These are phyloP conservation scores for Diabrotica undecimpunctata DNA, from an alignment of 1,140 invertebrate genomes.

Conservation along the genomic window DNA sequence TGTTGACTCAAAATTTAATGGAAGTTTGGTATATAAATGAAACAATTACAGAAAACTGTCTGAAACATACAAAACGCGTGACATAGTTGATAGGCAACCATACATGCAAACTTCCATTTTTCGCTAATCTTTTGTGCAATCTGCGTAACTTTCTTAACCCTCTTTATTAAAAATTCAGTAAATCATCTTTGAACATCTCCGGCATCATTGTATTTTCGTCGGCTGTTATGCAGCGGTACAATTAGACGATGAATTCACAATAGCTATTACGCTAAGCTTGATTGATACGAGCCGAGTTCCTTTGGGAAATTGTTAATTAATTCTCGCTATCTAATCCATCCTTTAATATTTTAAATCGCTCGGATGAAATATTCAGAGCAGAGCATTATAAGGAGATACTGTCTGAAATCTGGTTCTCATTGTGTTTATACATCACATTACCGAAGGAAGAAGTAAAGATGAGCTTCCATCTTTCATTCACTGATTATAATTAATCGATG, in stretches of 20 bases:
- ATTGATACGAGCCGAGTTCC: constrained; percentile 5
- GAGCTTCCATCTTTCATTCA: neutral
- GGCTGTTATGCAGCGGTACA: neutral
- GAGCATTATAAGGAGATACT: constrained; percentile 1
- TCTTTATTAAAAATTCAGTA: too few species aligned
- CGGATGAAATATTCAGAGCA: neutral
- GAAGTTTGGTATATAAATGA: too few species aligned
- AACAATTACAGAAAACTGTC: too few species aligned
- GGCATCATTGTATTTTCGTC: neutral
- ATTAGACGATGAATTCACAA: constrained; percentile 10
- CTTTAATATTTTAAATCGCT: neutral
- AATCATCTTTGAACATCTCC: too few species aligned
- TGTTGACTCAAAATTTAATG: too few species aligned
- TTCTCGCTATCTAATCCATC: constrained; percentile 2
- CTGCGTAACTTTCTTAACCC: too few species aligned
- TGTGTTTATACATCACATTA: constrained; percentile 1
- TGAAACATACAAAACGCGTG: too few species aligned
- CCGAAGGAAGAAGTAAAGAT: neutral
- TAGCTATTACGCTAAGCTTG: constrained; percentile 7
- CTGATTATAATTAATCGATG: constrained; percentile 1
- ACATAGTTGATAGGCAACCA: too few species aligned
- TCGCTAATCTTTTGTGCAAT: too few species aligned
- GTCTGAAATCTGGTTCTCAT: constrained; percentile 1
- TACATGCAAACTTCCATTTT: too few species aligned
- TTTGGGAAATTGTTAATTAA: constrained; percentile 9